phyloP scores from a whole-genome alignment of 2,888 invertebrate species.

The Clostera curtula region DNA sequence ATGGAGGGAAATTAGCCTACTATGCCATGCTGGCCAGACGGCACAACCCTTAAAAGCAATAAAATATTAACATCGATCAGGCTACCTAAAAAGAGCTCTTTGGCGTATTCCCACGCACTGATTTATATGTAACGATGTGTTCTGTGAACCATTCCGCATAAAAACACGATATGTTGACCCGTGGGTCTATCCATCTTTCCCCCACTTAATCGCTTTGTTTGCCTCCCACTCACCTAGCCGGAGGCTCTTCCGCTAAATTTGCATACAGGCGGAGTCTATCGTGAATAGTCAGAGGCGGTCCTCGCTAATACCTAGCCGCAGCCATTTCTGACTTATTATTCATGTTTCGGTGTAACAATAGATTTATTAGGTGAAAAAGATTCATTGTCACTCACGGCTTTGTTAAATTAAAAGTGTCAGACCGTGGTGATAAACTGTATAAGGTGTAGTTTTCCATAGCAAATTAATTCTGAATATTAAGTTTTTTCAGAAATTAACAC shows the following conservation, averaged over 20 bases:
- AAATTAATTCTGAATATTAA: no score
- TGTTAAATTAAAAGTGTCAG: conserved; percentile 2
- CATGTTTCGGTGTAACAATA: conserved; percentile 9
- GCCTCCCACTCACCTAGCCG: conserved; percentile 29
- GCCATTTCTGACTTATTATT: conserved; percentile 13
- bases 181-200: conserved; percentile 21
- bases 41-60: no score
- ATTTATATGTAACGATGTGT: no score
- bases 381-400: conserved; percentile 13
- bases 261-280: conserved; percentile 64
- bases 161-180: conserved; percentile 61
- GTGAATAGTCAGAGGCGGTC: conserved; percentile 50
- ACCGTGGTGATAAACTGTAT: conserved; percentile 1
- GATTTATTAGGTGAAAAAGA: conserved; percentile 5
- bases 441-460: no score
- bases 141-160: no score
- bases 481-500: no score
- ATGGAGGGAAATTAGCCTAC: no score
- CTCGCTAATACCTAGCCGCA: conserved; percentile 19
- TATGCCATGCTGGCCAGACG: no score
- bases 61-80: no score
- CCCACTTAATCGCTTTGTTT: conserved; percentile 14
- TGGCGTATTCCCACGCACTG: no score
- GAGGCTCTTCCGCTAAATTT: conserved; percentile 56
- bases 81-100: no score